Percentiles rank a stretch among this genome's conserved stretches.
Conservation (phyloP, 2,797 vertebrate genomes). For the Muscicapa comitata region DNA sequence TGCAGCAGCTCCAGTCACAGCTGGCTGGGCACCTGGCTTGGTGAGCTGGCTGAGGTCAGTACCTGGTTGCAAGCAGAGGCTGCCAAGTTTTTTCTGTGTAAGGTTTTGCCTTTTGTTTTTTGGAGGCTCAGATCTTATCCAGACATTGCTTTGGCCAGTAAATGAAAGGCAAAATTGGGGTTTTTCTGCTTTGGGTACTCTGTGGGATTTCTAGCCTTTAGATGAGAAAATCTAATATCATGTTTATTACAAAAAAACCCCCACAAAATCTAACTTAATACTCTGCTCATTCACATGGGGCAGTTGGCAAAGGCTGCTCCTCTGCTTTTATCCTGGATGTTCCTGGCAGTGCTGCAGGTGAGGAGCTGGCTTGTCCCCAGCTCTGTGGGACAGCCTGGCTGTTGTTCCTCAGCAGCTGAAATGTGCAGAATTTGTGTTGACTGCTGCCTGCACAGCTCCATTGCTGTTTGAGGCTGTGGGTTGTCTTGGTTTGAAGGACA, state of each 20-base stretch:
- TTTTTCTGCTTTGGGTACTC: background rate
- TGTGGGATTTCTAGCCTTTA: background rate
- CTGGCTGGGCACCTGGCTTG: background rate
- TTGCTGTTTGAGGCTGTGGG: rapidly evolving
- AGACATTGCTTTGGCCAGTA: background rate
- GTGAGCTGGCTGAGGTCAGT: background rate
- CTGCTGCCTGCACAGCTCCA: rapidly evolving
- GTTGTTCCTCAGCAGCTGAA: background rate
- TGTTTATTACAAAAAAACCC: background rate
- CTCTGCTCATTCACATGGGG: rapidly evolving
- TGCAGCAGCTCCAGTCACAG: background rate
- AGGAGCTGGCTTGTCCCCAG: background rate
- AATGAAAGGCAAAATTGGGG: background rate
- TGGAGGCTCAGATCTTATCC: background rate
- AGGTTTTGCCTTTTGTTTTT: background rate
- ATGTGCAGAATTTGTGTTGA: rapidly evolving
- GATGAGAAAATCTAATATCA: background rate
- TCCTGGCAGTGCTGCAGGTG: background rate
- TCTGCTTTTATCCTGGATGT: background rate
- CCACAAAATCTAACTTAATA: background rate
- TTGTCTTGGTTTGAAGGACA: background rate
- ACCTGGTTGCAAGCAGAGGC: background rate
- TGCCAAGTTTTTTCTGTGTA: background rate
- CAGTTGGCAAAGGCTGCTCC: background rate
- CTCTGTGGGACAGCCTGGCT: background rate